phyloP scores from a whole-genome alignment of 2,888 invertebrate genomes.

The Xiphydria camelus region DNA sequence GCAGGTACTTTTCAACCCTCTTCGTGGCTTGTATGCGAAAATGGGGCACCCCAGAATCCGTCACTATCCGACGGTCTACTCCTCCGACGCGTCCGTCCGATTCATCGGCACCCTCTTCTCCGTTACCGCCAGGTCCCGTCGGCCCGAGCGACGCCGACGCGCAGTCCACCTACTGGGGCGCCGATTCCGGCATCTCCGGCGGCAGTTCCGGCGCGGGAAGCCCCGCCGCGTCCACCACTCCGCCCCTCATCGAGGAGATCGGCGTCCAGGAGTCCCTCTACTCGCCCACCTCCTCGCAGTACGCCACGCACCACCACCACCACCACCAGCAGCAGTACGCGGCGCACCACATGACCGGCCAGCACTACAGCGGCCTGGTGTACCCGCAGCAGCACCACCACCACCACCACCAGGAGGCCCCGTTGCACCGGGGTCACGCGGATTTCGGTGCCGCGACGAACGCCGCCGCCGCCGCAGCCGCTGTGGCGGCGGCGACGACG shows the following conservation, averaged over 20 bases:
- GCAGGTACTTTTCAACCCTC: too few species aligned
- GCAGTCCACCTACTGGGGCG: constrained; percentile 52
- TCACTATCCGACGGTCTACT: too few species aligned
- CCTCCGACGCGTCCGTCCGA: neutral
- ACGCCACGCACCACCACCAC: constrained; percentile 17
- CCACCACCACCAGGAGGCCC: constrained; percentile 9
- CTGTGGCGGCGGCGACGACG: neutral
- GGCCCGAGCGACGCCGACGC: constrained; percentile 45
- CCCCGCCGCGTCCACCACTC: constrained; percentile 52
- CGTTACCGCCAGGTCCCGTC: constrained; percentile 33
- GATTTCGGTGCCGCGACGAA: constrained; percentile 11
- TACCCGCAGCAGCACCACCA: constrained; percentile 10
- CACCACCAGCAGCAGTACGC: constrained; percentile 38
- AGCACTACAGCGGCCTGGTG: neutral
- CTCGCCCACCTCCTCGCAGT: constrained; percentile 36
- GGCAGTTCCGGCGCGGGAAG: constrained; percentile 53
- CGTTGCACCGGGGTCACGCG: constrained; percentile 7
- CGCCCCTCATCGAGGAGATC: constrained; percentile 50
- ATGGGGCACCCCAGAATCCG: too few species aligned
- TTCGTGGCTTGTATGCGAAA: too few species aligned
- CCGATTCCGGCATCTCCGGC: constrained; percentile 53
- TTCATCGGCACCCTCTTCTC: neutral
- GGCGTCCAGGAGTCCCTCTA: constrained; percentile 47
- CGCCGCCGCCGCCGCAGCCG: too few species aligned
- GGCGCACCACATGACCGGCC: constrained; percentile 1